Base-by-base conservation (phyloP, 2,888 invertebrate species). In the Luperina testacea region DNA sequence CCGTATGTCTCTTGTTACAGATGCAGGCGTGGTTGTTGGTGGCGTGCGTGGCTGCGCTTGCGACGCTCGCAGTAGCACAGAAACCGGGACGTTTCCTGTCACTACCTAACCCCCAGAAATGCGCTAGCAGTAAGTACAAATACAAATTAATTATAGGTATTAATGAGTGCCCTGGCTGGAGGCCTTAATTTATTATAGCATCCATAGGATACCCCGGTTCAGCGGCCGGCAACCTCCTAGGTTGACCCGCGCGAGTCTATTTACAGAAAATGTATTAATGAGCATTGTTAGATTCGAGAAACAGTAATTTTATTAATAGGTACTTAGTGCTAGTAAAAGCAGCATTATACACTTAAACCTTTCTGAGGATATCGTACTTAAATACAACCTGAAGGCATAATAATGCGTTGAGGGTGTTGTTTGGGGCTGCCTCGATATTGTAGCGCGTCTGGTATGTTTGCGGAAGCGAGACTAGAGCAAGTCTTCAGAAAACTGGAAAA, bases 1-100 rank as follows among this genome's bases (percentile, higher is more conserved):
- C 11, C 1, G 0, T 24, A 57, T 38, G 45, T 82, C 67, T 79
- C n/a, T 78, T 89, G 80, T 89, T 95, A 69, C 96, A 98, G 98
- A 98, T 98, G 98, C 98, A 97, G 96, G 94, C 97, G 96, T 97
- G 97, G 96, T 94, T 97, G 92, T 92, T 97, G 92, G 94, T 98
- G 94, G 97, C 97, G 92, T 95, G 94, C 91, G 94, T 91, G 77
- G 94, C 94, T 77, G 93, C 93, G 90, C 93, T 97, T 92, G 97
- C 97, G 88, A 97, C 97, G 88, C 95, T 97, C 90, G 97, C 97
- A 89, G 97, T 97, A 87, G 98, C 98, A 86, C 98, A 98, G 92
- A 97, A 98, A 93, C 98, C 98, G 24, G 98, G 98, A 92, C 97
- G 99, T 91, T 98, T 99, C 97, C 97, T 99, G 86, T 98, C 98